phyloP scores from a whole-genome alignment of 2,113 vertebrate genomes.

The Sapayoa aenigma region DNA sequence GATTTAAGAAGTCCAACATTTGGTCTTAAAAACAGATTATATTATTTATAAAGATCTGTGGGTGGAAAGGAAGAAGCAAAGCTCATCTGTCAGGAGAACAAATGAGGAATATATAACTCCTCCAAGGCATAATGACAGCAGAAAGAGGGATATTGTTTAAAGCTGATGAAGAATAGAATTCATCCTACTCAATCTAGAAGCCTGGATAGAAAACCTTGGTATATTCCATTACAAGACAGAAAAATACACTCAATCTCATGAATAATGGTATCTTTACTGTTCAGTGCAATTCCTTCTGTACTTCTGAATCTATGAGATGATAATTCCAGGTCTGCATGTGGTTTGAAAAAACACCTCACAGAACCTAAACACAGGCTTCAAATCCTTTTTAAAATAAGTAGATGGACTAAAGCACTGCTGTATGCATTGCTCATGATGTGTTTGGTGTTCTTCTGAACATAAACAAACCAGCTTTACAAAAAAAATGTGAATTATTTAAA shows the following conservation, averaged over 20 bases:
- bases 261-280: background rate
- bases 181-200: background rate
- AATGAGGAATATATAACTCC: background rate
- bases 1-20: conserved; percentile 18
- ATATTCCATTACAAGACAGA: background rate
- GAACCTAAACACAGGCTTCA: background rate
- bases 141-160: conserved; percentile 21
- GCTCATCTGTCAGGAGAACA: conserved; percentile 45
- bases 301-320: background rate
- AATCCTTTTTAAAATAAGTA: background rate
- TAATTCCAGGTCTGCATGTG: background rate
- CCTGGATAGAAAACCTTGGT: background rate
- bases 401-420: background rate
- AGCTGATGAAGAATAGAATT: conserved; percentile 19
- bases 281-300: background rate
- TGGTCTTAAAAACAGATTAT: conserved; percentile 51
- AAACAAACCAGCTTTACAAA: background rate
- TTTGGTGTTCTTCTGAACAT: background rate
- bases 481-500: background rate
- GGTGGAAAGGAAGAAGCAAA: conserved; percentile 52
- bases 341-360: background rate
- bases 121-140: conserved; percentile 27
- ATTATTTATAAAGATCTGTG: conserved; percentile 58
- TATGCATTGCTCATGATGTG: background rate
- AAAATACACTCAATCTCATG: background rate